Evolutionary conservation across 2,113 vertebrate species (phyloP), one percentile per base, ranked within the genome.

Genomic region (Spea multiplicata): DNA sequence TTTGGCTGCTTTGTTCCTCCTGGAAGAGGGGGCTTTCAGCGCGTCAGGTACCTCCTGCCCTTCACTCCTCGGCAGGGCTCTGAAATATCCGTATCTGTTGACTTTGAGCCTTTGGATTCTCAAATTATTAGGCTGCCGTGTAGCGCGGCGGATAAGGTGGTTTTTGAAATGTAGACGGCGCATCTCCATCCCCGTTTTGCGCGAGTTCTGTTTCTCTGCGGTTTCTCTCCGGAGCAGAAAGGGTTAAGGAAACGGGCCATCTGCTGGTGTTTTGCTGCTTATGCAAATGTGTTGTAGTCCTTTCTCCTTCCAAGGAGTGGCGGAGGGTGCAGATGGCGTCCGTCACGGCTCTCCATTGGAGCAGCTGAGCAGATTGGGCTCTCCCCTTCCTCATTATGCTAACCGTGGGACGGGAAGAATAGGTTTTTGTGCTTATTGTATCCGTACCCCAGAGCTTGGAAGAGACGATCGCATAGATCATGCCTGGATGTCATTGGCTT

Each of bases 241-340:
- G n/a, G 47, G 61, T 49, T 66, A 73, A 57, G 8, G 68, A 66
- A 30, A 45, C 72, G 0, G 48, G 50, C 80, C 47, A 80, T 81
- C 67, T 81, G 8, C 57, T 55, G 65, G n/a, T 66, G 9, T 75
- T 47, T 78, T 74, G 78, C 71, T 80, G 14, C 65, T 66, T 61
- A 50, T 71, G 74, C 66, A 80, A 80, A 79, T 67, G 9, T 52
- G 16, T 3, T 71, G 48, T 45, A 17, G 52, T 81, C 53, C 75
- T 5, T 78, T 76, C 8, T 72, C 62, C 50, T 8, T 50, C 14
- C 46, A 52, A 66, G 67, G 75, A 76, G n/a, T 46, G 44, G 53
- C 46, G 30, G 30, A 30, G 30, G 30, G 30, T 30, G 30, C 30
- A 30, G 30, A 30, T 30, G 30, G 30, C 30, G 2, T 30, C 30